A percentile compares a stretch with the other conserved stretches of the same genome.
Evolutionary conservation across 2,888 invertebrate genomes (phyloP).

Genomic region (Nomada goodeniana): DNA sequence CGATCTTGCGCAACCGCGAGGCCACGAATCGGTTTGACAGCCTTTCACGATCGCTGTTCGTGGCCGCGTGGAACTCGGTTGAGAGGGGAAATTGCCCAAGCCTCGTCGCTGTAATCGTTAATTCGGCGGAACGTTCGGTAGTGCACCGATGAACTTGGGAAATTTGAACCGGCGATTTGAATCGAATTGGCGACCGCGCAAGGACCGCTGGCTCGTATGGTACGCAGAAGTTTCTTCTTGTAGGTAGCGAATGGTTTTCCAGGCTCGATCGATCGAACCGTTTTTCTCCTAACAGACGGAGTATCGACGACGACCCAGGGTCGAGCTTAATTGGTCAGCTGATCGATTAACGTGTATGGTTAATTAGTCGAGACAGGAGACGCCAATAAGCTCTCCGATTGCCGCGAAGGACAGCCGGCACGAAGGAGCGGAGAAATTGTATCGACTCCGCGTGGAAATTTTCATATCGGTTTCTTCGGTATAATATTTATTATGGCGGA

Average conservation of each 20-base stretch:
- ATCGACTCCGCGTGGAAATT: neutral
- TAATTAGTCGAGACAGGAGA: neutral
- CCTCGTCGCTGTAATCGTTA: constrained; percentile 3
- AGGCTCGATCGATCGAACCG: constrained; percentile 36
- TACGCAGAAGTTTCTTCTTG: constrained; percentile 3
- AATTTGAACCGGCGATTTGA: neutral
- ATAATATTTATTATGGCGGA: too few relatives aligned
- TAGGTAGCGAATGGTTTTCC: neutral
- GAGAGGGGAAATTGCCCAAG: neutral
- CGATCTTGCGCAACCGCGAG: constrained; percentile 30
- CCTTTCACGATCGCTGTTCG: neutral
- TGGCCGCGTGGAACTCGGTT: neutral
- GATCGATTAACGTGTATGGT: constrained; percentile 19
- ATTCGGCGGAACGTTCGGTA: constrained; percentile 8
- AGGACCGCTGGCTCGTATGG: neutral
- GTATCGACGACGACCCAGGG: constrained; percentile 12
- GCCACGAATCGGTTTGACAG: constrained; percentile 21
- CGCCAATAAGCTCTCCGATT: neutral
- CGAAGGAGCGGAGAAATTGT: too few relatives aligned
- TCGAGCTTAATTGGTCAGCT: constrained; percentile 26
- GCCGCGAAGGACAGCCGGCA: neutral
- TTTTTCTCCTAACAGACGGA: constrained; percentile 4
- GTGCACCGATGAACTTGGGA: neutral
- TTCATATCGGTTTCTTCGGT: neutral
- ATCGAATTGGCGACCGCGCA: neutral